Evolutionary conservation across 2,797 vertebrate genomes (phyloP), one percentile per base, ranked within the genome.

Genomic region (Neosalanx taihuensis): DNA sequence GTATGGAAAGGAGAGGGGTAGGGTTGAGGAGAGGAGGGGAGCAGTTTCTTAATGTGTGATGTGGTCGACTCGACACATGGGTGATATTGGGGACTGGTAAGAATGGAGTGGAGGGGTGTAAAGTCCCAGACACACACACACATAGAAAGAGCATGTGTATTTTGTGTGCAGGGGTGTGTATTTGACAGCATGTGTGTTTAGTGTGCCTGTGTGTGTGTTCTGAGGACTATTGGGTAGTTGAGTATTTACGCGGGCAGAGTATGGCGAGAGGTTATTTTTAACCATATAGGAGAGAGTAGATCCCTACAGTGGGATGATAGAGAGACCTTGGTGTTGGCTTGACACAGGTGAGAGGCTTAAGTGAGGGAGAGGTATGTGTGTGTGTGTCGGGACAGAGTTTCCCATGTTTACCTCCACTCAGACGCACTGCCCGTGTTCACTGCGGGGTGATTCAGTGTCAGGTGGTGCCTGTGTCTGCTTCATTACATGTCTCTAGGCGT

Each of bases 291-390:
- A 78, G 82, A 67, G 84, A 80, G 81, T 80, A 77, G 83, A 79
- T 77, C 85, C 88, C 81, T 89, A 87, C 87, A 88, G 86, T 86
- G 90, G 83, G 86, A 89, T 89, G 86, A 89, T 89, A 88, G 88
- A 85, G 81, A 83, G 81, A 75, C 70, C 74, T 82, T 79, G 81
- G 81, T 84, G 86, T 84, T 72, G 74, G 78, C 49, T 30, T 79
- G 79, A 76, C 83, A 72, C 83, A 87, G 86, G 86, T 88, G 74
- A 83, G 76, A 70, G 82, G 71, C 71, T 73, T n/a, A 72, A 66
- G 37, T 41, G 37, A 41, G 37, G 35, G 35, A 7, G 35, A 6
- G 6, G 35, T 37, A 10, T 10, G 2, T 41, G 37, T 12, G 37
- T 10, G 37, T 12, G 9, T 6, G 33, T 35, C 33, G 33, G 33